Evolutionary conservation across 2,113 vertebrate genomes (phyloP).

Genomic region (Grallaria varia): DNA sequence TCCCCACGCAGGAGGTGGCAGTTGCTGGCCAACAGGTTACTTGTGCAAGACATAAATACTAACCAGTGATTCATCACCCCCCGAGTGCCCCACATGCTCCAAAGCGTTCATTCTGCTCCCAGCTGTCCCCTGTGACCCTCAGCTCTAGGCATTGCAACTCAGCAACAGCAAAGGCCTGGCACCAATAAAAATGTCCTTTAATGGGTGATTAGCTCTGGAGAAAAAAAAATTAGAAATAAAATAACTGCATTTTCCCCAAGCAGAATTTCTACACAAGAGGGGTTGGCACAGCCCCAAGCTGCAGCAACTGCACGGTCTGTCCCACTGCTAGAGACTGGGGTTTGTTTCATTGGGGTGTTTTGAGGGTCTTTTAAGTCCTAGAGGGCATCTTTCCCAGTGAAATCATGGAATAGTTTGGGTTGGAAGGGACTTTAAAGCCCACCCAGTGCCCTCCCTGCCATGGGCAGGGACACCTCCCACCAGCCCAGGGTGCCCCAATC

Average conservation of each 20-base stretch:
- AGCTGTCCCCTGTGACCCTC: neutral
- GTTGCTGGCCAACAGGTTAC: fast-evolving
- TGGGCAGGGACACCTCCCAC: neutral
- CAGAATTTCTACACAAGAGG: neutral
- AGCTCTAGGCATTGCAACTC: neutral
- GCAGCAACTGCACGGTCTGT: neutral
- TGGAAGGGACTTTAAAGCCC: neutral
- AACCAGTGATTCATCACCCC: neutral
- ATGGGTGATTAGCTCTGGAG: neutral
- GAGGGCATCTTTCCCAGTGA: neutral
- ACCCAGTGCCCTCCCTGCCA: neutral
- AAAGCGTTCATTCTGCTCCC: neutral
- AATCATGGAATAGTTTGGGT: neutral
- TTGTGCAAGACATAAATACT: neutral
- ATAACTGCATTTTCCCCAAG: neutral
- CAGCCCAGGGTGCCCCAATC: neutral
- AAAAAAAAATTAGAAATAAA: too few relatives aligned
- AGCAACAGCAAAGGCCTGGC: neutral
- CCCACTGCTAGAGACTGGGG: neutral
- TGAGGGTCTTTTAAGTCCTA: neutral
- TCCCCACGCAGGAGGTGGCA: fast-evolving
- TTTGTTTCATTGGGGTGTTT: fast-evolving
- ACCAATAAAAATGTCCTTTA: neutral
- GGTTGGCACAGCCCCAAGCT: neutral
- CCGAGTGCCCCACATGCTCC: fast-evolving